Evolutionary conservation across 2,797 vertebrate genomes (phyloP).

Genomic region (Enoplosus armatus): DNA sequence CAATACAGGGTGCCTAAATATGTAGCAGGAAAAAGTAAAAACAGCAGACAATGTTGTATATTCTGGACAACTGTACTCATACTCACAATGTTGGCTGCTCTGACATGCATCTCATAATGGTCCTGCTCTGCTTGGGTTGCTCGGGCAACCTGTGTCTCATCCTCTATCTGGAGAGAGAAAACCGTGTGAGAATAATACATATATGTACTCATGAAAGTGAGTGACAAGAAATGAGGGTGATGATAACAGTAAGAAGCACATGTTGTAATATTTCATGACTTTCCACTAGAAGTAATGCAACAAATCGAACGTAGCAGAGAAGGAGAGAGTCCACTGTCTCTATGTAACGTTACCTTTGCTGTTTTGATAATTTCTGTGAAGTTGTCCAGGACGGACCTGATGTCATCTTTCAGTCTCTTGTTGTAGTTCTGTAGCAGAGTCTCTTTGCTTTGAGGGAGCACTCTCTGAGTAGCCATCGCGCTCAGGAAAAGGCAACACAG

Average conservation of each 20-base stretch:
- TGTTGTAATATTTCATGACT: neutral
- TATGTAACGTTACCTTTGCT: slow-evolving; percentile 90
- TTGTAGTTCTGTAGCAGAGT: slow-evolving; percentile 97
- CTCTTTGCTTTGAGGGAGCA: slow-evolving; percentile 96
- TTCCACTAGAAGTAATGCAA: neutral
- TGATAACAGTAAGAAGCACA: neutral
- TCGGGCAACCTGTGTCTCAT: slow-evolving; percentile 96
- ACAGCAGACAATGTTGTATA: neutral
- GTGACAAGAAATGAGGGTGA: too few species aligned
- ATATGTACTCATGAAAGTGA: too few species aligned
- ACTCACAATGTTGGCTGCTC: slow-evolving; percentile 98
- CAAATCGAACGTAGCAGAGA: rapidly evolving
- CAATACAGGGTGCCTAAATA: neutral
- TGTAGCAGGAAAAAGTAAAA: too few species aligned
- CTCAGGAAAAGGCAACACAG: slow-evolving; percentile 9
- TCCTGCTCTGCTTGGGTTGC: slow-evolving; percentile 97
- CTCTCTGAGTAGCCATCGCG: slow-evolving; percentile 91
- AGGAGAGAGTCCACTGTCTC: neutral
- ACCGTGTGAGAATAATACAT: neutral
- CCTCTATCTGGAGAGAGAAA: slow-evolving; percentile 89
- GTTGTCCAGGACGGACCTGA: slow-evolving; percentile 96
- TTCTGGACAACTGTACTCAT: neutral
- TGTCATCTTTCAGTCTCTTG: slow-evolving; percentile 97
- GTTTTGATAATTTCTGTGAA: slow-evolving; percentile 98
- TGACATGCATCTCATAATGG: slow-evolving; percentile 98